phyloP scores from a whole-genome alignment of 2,113 vertebrate species.

The Marcusenius ussheri region DNA sequence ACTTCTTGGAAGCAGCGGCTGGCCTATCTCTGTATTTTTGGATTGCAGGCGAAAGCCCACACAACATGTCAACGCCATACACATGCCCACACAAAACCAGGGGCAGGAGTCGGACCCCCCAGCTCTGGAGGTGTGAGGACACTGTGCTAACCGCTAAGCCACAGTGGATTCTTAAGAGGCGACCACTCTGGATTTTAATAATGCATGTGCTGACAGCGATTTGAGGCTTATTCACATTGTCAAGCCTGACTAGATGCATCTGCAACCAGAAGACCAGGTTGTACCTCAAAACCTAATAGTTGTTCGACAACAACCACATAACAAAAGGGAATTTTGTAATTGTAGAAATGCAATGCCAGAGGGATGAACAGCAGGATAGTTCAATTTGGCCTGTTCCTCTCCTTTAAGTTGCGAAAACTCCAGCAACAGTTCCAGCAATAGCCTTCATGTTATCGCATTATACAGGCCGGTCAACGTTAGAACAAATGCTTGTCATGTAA shows the following conservation, averaged over 20 bases:
- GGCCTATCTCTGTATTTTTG: background rate
- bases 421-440: background rate
- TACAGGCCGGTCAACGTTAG: background rate
- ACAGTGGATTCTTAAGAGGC: background rate
- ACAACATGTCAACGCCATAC: background rate
- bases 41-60: background rate
- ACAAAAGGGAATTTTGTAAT: background rate
- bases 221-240: conserved; percentile 1
- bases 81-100: background rate
- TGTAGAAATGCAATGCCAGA: background rate
- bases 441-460: background rate
- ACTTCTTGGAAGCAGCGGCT: background rate
- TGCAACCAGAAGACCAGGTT: background rate
- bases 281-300: background rate
- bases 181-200: background rate
- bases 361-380: background rate
- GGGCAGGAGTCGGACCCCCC: background rate
- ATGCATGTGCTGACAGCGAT: background rate
- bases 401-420: background rate
- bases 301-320: background rate
- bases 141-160: background rate
- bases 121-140: background rate
- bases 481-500: background rate
- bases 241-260: background rate
- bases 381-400: background rate